A percentile compares a stretch with the other conserved stretches of the same genome.
phyloP scores from a whole-genome alignment of 2,888 invertebrate species.

The Leucania comma region DNA sequence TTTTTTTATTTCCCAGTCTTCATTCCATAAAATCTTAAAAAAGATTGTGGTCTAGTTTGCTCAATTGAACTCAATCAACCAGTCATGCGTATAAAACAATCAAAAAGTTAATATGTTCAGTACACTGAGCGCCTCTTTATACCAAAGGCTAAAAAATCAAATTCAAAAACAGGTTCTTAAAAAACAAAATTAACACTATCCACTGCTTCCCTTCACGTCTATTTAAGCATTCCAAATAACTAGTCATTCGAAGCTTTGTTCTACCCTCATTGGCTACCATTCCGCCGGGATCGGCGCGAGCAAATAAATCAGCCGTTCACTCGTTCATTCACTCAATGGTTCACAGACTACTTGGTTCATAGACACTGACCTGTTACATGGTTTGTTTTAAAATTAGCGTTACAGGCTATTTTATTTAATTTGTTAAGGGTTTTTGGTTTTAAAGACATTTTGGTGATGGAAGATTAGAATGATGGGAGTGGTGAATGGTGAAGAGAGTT shows the following conservation, averaged over 20 bases:
- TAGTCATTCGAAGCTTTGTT: conserved; percentile 82
- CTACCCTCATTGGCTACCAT: conserved; percentile 80
- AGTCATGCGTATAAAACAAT: neutral
- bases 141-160: conserved; percentile 21
- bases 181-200: conserved; percentile 27
- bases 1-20: too few species aligned
- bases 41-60: neutral
- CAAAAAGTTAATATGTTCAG: neutral
- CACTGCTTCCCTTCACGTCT: conserved; percentile 68
- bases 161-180: neutral
- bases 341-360: conserved; percentile 64
- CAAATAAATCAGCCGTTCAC: conserved; percentile 82
- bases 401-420: conserved; percentile 42
- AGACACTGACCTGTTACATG: conserved; percentile 66
- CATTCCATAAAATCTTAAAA: neutral
- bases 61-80: neutral
- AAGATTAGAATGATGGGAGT: too few species aligned
- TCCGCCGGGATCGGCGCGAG: conserved; percentile 73
- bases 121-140: neutral
- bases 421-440: conserved; percentile 16
- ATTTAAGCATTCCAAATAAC: conserved; percentile 83
- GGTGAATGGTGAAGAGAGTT: too few species aligned
- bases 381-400: conserved; percentile 72
- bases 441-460: neutral
- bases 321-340: conserved; percentile 73